Evolutionary conservation across 2,113 vertebrate species (phyloP).

Genomic region (Odobenus rosmarus): DNA sequence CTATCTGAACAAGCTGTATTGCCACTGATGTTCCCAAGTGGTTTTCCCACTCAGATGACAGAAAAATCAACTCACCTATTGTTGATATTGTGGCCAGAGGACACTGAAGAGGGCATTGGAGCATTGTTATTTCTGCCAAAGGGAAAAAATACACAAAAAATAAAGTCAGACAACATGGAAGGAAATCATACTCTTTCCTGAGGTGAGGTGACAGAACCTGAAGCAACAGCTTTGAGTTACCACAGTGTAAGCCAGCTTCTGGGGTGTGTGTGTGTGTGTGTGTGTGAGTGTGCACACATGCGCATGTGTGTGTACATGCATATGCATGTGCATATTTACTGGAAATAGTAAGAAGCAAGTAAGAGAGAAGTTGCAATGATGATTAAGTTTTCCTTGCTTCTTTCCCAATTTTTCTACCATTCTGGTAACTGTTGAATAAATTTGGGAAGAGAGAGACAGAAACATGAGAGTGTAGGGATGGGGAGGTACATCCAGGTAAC

Average conservation of each 20-base stretch:
- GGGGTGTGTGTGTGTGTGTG: neutral
- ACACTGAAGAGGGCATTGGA: neutral
- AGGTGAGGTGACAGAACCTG: neutral
- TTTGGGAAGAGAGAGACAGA: neutral
- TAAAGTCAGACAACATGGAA: neutral
- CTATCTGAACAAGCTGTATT: no score
- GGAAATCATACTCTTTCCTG: neutral
- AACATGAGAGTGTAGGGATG: neutral
- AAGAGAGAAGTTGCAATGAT: neutral
- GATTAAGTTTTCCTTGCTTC: neutral
- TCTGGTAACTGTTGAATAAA: neutral
- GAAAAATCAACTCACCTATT: neutral
- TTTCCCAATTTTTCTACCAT: neutral
- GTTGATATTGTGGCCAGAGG: neutral
- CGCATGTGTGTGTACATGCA: neutral
- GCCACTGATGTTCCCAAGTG: neutral
- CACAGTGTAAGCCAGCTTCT: neutral
- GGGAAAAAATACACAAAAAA: neutral
- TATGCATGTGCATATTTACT: neutral
- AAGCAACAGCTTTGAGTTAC: neutral
- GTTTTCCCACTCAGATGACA: neutral
- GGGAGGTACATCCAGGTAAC: neutral
- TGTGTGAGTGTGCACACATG: neutral
- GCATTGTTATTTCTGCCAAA: neutral
- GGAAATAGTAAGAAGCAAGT: neutral